Evolutionary conservation across 1,140 invertebrate species (phyloP).

Genomic region (Lithobius niger): DNA sequence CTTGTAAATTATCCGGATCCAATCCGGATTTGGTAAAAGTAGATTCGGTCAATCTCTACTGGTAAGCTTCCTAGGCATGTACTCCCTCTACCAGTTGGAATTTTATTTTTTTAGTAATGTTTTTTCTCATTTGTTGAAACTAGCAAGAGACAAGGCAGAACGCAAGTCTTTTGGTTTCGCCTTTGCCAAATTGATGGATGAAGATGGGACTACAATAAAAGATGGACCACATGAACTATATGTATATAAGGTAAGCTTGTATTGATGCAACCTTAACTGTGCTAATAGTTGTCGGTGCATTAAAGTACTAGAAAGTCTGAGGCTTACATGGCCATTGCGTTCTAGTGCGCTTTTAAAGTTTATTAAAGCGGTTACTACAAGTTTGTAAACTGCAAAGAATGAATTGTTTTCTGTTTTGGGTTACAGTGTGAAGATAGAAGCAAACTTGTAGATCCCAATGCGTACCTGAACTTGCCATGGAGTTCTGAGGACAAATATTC

Average conservation of each 20-base stretch:
- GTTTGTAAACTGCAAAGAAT: background rate
- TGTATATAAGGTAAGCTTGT: slow-evolving; percentile 55
- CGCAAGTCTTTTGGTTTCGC: slow-evolving; percentile 86
- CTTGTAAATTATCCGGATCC: background rate
- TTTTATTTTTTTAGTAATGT: background rate
- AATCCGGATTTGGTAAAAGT: background rate
- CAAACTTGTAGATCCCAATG: slow-evolving; percentile 51
- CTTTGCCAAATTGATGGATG: slow-evolving; percentile 77
- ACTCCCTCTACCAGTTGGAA: background rate
- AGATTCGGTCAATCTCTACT: background rate
- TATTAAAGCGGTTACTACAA: too few species aligned
- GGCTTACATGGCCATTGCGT: too few species aligned
- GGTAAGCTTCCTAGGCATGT: too few species aligned
- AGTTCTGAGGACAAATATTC: slow-evolving; percentile 34
- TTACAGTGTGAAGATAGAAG: slow-evolving; percentile 56
- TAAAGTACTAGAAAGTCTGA: too few species aligned
- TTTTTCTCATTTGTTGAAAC: slow-evolving; percentile 20
- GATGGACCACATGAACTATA: slow-evolving; percentile 77
- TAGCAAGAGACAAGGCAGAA: slow-evolving; percentile 74
- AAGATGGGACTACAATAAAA: slow-evolving; percentile 65
- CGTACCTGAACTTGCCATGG: slow-evolving; percentile 58
- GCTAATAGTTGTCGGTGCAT: too few species aligned
- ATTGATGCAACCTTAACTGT: too few species aligned
- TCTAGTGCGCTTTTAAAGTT: too few species aligned
- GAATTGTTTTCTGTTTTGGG: background rate